Conservation (phyloP, 1,140 invertebrate species). For the Proctacanthus coquilletti region DNA sequence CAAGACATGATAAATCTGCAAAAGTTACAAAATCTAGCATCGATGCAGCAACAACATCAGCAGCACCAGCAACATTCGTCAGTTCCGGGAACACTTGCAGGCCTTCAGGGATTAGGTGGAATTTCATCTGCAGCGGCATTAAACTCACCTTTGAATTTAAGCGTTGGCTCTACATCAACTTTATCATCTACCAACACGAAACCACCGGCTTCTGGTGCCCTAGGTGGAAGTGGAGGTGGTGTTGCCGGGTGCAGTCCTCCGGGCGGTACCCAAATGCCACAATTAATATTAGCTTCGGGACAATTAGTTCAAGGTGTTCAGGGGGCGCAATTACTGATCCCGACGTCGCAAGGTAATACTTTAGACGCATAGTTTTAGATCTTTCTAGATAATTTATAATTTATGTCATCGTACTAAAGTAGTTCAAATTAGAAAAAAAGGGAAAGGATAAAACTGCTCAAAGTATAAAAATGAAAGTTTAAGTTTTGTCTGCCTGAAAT, state of each 20-base stretch:
- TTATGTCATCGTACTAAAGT: too few relatives aligned
- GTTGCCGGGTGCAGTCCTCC: constrained; percentile 21
- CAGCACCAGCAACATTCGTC: constrained; percentile 12
- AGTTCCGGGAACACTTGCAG: constrained; percentile 38
- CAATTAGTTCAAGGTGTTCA: constrained; percentile 82
- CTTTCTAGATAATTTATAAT: too few relatives aligned
- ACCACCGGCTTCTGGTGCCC: constrained; percentile 3
- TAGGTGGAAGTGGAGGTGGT: constrained; percentile 7
- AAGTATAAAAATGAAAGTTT: too few relatives aligned
- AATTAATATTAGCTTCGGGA: constrained; percentile 66
- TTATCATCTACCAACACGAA: constrained; percentile 7
- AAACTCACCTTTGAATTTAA: constrained; percentile 65
- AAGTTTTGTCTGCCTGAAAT: too few relatives aligned
- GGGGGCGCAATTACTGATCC: constrained; percentile 83
- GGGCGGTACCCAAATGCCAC: constrained; percentile 32
- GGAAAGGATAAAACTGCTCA: too few relatives aligned
- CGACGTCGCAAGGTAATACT: constrained; percentile 72
- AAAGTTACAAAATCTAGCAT: constrained; percentile 59
- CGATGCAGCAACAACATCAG: constrained; percentile 25
- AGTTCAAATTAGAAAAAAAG: too few relatives aligned
- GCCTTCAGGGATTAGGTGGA: constrained; percentile 53
- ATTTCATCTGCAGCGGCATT: constrained; percentile 47
- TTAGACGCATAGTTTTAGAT: too few relatives aligned
- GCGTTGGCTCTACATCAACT: constrained; percentile 40
- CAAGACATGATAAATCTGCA: constrained; percentile 59